A percentile compares a stretch with the other conserved stretches of the same genome.
Conservation (phyloP, 2,113 vertebrate species). For the Nibea coibor region DNA sequence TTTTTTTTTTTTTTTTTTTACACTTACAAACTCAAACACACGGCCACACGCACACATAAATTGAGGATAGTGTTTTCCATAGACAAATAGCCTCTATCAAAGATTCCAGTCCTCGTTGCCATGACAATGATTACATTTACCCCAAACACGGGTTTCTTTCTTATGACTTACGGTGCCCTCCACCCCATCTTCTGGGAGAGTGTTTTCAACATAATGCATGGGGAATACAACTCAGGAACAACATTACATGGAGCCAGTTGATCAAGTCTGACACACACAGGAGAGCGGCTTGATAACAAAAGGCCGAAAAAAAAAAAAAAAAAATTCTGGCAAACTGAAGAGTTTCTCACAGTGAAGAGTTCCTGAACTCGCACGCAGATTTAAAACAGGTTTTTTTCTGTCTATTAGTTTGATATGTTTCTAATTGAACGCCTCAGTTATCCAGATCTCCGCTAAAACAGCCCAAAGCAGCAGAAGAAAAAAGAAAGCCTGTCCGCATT, state of each 20-base stretch:
- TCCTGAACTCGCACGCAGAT: not conserved
- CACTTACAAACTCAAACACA: slow-evolving; percentile 49
- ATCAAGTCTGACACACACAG: slow-evolving; percentile 65
- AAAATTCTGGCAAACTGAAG: slow-evolving; percentile 8
- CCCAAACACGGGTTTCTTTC: slow-evolving; percentile 70
- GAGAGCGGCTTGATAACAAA: slow-evolving; percentile 18
- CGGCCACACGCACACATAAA: slow-evolving; percentile 35
- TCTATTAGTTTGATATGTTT: not conserved
- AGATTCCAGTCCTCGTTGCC: slow-evolving; percentile 79
- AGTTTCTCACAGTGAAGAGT: not conserved
- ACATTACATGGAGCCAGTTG: slow-evolving; percentile 48
- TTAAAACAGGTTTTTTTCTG: not conserved
- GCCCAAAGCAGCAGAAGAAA: not conserved
- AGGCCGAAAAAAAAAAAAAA: not conserved
- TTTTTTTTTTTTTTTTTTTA: slow-evolving; percentile 37
- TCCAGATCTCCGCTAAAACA: not conserved
- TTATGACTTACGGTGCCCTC: slow-evolving; percentile 62
- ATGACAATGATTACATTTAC: slow-evolving; percentile 79
- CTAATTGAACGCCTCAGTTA: not conserved
- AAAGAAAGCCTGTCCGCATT: not conserved
- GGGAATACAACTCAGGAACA: slow-evolving; percentile 57
- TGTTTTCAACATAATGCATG: slow-evolving; percentile 55
- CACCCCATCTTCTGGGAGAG: slow-evolving; percentile 50
- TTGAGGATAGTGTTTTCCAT: slow-evolving; percentile 64
- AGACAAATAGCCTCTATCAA: slow-evolving; percentile 73